phyloP scores from a whole-genome alignment of 2,888 invertebrate genomes.

The Drosophila koepferae region DNA sequence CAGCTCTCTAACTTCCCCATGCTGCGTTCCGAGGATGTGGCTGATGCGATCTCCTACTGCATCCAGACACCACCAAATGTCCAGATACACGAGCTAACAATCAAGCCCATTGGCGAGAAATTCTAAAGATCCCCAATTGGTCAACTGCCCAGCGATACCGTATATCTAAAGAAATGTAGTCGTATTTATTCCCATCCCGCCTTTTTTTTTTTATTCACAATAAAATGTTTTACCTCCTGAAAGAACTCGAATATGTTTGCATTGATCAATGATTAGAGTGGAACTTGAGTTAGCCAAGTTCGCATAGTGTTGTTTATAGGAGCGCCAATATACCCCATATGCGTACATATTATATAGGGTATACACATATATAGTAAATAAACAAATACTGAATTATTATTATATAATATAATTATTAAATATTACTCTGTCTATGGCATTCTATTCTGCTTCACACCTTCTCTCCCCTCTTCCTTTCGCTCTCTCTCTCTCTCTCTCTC shows the following conservation, averaged over 20 bases:
- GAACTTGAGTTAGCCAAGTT: background rate
- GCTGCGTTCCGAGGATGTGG: constrained; percentile 72
- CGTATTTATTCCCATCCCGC: background rate
- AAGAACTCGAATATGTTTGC: background rate
- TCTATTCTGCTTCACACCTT: background rate
- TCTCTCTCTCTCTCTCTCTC: background rate
- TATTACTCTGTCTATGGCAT: background rate
- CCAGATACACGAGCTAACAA: constrained; percentile 76
- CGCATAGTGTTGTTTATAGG: background rate
- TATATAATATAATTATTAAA: background rate
- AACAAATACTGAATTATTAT: background rate
- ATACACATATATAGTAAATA: background rate
- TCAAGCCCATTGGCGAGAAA: constrained; percentile 76
- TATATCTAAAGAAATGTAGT: background rate
- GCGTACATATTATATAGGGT: background rate
- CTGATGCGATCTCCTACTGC: constrained; percentile 78
- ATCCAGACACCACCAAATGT: constrained; percentile 79
- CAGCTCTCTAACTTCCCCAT: background rate
- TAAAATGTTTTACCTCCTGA: background rate
- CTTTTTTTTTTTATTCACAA: constrained; percentile 1
- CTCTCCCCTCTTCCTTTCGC: background rate
- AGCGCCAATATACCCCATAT: background rate
- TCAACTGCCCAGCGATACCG: background rate
- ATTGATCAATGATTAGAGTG: background rate
- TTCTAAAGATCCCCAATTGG: constrained; percentile 30